Evolutionary conservation across 2,797 vertebrate genomes (phyloP).

Genomic region (Rachycentron canadum): DNA sequence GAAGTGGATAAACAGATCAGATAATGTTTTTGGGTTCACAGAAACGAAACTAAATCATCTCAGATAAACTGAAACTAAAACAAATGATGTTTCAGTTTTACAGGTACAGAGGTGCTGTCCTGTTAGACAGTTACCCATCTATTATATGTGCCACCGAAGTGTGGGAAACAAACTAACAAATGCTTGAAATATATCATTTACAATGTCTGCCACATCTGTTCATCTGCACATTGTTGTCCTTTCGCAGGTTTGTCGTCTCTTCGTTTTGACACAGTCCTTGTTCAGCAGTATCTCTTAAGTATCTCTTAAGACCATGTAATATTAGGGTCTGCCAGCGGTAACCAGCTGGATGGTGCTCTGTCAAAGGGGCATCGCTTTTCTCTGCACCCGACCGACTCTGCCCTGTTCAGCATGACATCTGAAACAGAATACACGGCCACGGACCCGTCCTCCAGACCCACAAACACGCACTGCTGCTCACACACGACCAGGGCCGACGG

Average conservation of each 20-base stretch:
- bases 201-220: not conserved
- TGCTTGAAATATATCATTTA: too few species aligned
- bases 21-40: slow-evolving; percentile 25
- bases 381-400: slow-evolving; percentile 30
- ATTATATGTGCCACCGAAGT: not conserved
- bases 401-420: slow-evolving; percentile 41
- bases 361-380: slow-evolving; percentile 69
- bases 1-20: not conserved
- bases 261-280: too few species aligned
- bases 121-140: not conserved
- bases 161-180: not conserved
- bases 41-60: slow-evolving; percentile 47
- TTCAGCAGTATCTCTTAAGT: too few species aligned
- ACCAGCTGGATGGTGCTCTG: slow-evolving; percentile 56
- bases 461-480: slow-evolving; percentile 73
- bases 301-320: slow-evolving; percentile 70
- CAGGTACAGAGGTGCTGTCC: not conserved
- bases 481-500: slow-evolving; percentile 72
- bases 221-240: not conserved
- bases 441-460: slow-evolving; percentile 87
- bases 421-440: slow-evolving; percentile 82
- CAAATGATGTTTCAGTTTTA: not conserved
- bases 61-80: not conserved
- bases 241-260: too few species aligned
- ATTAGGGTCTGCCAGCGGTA: slow-evolving; percentile 68